Evolutionary conservation across 2,888 invertebrate genomes (phyloP).

Genomic region (Rosalia funebris): DNA sequence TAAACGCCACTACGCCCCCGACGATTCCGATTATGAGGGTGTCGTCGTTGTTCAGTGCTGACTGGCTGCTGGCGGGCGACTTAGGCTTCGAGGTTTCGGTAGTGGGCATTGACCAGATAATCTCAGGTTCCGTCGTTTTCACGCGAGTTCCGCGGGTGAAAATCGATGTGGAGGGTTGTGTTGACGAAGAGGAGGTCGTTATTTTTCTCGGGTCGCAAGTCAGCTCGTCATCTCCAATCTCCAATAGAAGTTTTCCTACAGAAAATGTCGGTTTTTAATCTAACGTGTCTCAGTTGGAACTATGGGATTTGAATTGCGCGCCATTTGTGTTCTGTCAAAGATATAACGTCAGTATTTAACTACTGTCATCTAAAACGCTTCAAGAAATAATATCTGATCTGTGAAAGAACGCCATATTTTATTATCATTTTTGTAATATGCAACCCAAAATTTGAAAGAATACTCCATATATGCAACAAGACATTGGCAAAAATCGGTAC

Average conservation of each 20-base stretch:
- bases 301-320: too few species aligned
- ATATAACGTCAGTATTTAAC: too few species aligned
- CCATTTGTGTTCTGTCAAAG: too few species aligned
- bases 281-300: too few species aligned
- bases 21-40: slow-evolving; percentile 95
- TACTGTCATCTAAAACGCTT: too few species aligned
- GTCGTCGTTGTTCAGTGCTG: slow-evolving; percentile 83
- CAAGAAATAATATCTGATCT: too few species aligned
- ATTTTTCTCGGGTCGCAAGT: slow-evolving; percentile 77
- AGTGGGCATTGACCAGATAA: slow-evolving; percentile 87
- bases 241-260: slow-evolving; percentile 74
- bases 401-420: too few species aligned
- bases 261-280: too few species aligned
- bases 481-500: too few species aligned
- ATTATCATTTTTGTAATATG: too few species aligned
- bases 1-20: slow-evolving; percentile 91
- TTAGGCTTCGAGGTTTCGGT: slow-evolving; percentile 71
- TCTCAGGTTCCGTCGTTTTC: slow-evolving; percentile 82
- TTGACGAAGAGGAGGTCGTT: slow-evolving; percentile 63
- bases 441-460: too few species aligned
- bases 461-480: too few species aligned
- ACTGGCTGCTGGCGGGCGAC: slow-evolving; percentile 68
- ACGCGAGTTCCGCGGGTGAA: slow-evolving; percentile 61
- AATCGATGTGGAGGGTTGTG: slow-evolving; percentile 51
- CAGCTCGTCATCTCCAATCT: slow-evolving; percentile 83